Evolutionary conservation across 2,797 vertebrate species (phyloP).

Genomic region (Takifugu rubripes): DNA sequence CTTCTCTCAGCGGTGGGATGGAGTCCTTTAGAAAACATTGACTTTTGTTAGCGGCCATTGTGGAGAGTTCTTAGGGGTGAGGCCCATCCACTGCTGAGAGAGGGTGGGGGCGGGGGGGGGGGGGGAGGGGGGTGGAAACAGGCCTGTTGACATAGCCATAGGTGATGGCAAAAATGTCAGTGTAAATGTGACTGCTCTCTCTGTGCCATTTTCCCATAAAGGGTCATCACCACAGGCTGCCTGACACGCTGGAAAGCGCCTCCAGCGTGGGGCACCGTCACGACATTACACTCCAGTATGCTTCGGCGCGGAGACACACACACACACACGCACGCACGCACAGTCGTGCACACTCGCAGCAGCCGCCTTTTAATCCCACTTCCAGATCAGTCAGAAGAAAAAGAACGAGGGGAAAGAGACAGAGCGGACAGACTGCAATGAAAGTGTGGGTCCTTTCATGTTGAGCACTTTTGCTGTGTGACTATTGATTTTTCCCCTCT

Average conservation of each 20-base stretch:
- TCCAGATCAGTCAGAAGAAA: constrained; percentile 51
- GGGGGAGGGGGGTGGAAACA: constrained; percentile 23
- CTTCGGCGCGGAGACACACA: constrained; percentile 39
- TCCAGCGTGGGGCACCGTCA: constrained; percentile 66
- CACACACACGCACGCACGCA: constrained; percentile 29
- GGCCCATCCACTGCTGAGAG: constrained; percentile 28
- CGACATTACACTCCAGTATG: constrained; percentile 71
- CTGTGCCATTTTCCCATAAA: constrained; percentile 72
- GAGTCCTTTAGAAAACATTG: background rate
- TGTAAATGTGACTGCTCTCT: constrained; percentile 80
- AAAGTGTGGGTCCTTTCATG: constrained; percentile 74
- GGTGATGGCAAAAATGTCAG: constrained; percentile 83
- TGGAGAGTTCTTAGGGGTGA: constrained; percentile 21
- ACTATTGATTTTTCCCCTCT: constrained; percentile 76
- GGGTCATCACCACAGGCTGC: constrained; percentile 77
- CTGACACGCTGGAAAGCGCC: constrained; percentile 71
- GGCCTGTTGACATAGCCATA: constrained; percentile 78
- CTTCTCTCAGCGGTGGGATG: background rate
- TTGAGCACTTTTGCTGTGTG: constrained; percentile 75
- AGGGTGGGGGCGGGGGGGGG: constrained; percentile 8
- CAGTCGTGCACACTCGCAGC: constrained; percentile 20
- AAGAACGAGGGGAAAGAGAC: constrained; percentile 43
- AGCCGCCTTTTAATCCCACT: constrained; percentile 58
- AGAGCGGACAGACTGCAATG: constrained; percentile 56
- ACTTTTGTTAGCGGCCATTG: no score